Evolutionary conservation across 2,113 vertebrate species (phyloP).

Genomic region (Aythya baeri): DNA sequence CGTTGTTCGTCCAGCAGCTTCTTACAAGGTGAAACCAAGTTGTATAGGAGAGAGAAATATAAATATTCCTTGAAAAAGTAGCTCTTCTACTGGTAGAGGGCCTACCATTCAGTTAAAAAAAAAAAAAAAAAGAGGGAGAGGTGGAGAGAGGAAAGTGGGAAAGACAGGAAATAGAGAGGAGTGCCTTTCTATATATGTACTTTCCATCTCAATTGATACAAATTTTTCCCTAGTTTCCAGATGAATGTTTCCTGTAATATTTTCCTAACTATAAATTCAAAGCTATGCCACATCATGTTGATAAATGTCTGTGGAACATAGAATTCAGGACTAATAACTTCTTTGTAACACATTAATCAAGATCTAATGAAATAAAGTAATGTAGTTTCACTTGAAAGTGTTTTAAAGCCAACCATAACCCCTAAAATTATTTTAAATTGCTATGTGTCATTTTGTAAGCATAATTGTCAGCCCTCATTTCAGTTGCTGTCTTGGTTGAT

Average conservation of each 20-base stretch:
- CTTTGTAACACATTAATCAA: background rate
- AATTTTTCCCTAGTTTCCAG: background rate
- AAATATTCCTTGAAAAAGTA: background rate
- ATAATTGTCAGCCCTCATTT: background rate
- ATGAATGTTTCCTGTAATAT: background rate
- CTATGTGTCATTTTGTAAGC: background rate
- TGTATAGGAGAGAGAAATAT: background rate
- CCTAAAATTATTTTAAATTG: background rate
- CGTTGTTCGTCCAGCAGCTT: background rate
- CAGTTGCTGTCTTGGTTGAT: background rate
- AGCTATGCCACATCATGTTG: background rate
- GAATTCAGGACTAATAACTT: background rate
- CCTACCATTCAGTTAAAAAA: background rate
- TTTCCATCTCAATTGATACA: background rate
- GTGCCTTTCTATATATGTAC: background rate
- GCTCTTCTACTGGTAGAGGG: background rate
- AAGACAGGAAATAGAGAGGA: background rate
- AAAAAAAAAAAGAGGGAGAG: background rate
- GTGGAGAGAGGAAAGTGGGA: background rate
- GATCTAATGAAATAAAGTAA: background rate
- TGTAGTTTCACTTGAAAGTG: background rate
- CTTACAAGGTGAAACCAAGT: background rate
- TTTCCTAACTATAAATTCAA: background rate
- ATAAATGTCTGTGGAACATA: background rate
- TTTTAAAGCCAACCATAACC: background rate